Evolutionary conservation across 2,888 invertebrate genomes (phyloP), one percentile per base, ranked within the genome.

Genomic region (Drosophila macrospina): DNA sequence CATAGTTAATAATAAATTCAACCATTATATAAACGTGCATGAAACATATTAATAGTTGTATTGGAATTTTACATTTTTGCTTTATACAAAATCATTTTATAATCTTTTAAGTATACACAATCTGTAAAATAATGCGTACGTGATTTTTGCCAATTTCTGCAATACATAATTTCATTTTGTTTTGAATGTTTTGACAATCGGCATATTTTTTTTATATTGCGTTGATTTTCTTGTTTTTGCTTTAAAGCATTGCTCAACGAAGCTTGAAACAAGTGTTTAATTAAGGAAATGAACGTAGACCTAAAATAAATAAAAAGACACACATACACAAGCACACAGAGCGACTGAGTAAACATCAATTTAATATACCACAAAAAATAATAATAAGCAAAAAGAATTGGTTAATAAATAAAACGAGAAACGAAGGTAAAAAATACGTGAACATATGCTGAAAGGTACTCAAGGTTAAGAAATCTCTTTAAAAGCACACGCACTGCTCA

Each of bases 261-360:
- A 77, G 79, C 88, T 69, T 89, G 77, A 86, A 90, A 88, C 78
- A 82, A 82, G 79, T 88, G 72, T 84, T 90, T 87, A 88, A 90
- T 88, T 89, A 89, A 86, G 85, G 85, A 87, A 86, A 88, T 78
- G 65, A 70, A 68, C 74, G 56, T 74, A 70, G 69, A 75, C 60
- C 48, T 42, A 71, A 70, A 74, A 74, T 66, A 77, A 80, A 79
- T 69, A 73, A 61, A 65, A 52, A 74, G 61, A 13, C 34, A 51
- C 50, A 52, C 41, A 36, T 15, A 45, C 28, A 69, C 28, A 42
- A 20, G 52, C 15, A 28, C 20, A 57, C 56, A 54, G 44, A 39
- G 20, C 32, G 30, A 57, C 60, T 62, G 65, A 42, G 50, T 52
- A 73, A 51, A 56, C 54, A 65, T 69, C 68, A 69, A 81, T 64